Evolutionary conservation across 2,888 invertebrate species (phyloP), one percentile per base, ranked within the genome.

Genomic region (Pemphredon lugubris): DNA sequence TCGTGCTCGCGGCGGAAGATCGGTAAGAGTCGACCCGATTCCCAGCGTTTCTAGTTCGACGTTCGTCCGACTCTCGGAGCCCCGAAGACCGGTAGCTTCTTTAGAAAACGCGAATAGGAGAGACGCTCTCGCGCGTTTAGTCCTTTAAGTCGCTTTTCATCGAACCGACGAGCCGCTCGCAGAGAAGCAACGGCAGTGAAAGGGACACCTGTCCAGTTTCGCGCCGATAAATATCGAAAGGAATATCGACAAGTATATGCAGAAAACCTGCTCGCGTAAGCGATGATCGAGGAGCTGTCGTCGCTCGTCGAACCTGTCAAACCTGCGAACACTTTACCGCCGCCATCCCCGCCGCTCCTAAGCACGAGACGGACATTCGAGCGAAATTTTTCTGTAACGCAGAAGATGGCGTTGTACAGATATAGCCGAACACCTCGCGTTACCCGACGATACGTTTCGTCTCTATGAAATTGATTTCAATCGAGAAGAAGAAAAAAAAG

Each of bases 181-280:
- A 59, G 64, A 59, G 64, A 73, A 75, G 67, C 67, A 73, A 75
- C 73, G 79, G 61, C 55, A 45, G 61, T 60, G 68, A 67, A 75
- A 79, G 69, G 53, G n/a, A 64, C 63, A 34, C 55, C 60, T 63
- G 71, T 68, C 65, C 74, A 60, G 69, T 50, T 73, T 59, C 65
- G 51, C 55, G 58, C 48, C 76, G 75, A 76, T 76, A 76, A 76
- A 69, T 73, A 76, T 76, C 77, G 61, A 45, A 51, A 50, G 73
- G 65, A 73, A 73, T 66, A 68, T 30, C 59, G 77, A 69, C 73
- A 60, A 64, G 60, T 51, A 21, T 54, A 55, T 66, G 68, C 60
- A 60, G 61, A 18, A 37, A 71, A 71, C 61, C 61, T 63, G 71
- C 61, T 69, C 70, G 71, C 50, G 32, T 70, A 44, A 57, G 61